phyloP scores from a whole-genome alignment of 2,888 invertebrate species.

The Gisinianus flammeolus region DNA sequence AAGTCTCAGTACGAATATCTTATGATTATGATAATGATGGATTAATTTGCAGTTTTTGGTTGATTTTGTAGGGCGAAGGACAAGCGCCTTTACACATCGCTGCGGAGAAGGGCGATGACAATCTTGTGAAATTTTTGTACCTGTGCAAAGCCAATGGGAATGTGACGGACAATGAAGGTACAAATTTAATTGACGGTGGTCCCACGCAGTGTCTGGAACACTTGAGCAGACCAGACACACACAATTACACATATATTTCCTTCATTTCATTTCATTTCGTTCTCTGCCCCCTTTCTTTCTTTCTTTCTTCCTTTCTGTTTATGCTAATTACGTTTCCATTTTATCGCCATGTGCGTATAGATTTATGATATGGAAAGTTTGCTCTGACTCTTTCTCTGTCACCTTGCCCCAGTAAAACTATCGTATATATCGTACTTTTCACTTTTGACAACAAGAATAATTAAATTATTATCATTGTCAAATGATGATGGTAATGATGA shows the following conservation, averaged over 20 bases:
- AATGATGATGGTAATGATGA: no score
- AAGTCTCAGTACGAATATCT: no score
- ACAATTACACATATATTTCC: no score
- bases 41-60: no score
- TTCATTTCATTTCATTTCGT: no score
- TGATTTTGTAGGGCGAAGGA: constrained; percentile 77
- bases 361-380: background rate
- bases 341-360: no score
- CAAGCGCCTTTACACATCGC: constrained; percentile 89
- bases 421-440: no score
- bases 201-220: constrained; percentile 38
- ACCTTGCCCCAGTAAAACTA: constrained; percentile 34
- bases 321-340: no score
- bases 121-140: constrained; percentile 92
- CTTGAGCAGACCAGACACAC: no score
- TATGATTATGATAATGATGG: no score
- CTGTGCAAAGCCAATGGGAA: constrained; percentile 93
- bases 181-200: constrained; percentile 41
- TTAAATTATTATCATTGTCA: no score
- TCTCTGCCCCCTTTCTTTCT: background rate
- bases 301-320: background rate
- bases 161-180: constrained; percentile 89
- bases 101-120: constrained; percentile 93
- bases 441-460: no score
- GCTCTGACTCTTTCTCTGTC: background rate